Percentiles rank a stretch among this genome's conserved stretches.
Conservation (phyloP, 30 jellyfish, hydroid and myxozoan species). For the Turritopsis rubra region DNA sequence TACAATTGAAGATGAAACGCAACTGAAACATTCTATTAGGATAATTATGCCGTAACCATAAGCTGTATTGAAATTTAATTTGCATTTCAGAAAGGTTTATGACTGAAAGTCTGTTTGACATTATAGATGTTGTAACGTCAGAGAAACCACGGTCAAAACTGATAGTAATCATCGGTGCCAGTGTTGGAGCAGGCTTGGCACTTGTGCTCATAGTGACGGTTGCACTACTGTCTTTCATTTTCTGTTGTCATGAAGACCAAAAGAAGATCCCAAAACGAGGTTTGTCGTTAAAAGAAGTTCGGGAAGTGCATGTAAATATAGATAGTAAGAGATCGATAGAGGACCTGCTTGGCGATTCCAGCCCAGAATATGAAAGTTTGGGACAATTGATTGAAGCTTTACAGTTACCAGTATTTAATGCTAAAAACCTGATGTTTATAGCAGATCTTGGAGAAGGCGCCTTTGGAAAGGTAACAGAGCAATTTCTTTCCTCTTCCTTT, state of each 20-base stretch:
- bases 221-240: background rate
- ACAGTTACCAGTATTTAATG: conserved; percentile 5
- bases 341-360: conserved; percentile 5
- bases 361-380: conserved; percentile 16
- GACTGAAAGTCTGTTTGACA: background rate
- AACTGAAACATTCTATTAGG: too few species aligned
- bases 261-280: background rate
- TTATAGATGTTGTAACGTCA: background rate
- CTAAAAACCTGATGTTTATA: conserved; percentile 39
- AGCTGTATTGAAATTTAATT: too few species aligned
- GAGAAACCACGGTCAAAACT: background rate
- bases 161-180: background rate
- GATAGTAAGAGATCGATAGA: background rate
- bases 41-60: too few species aligned
- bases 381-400: background rate
- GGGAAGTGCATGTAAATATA: background rate
- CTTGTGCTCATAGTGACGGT: background rate
- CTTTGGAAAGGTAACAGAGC: conserved; percentile 56
- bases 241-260: background rate
- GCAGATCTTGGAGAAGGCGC: conserved; percentile 83
- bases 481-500: background rate
- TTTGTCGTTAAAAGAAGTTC: conserved; percentile 7
- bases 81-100: too few species aligned
- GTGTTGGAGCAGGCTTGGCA: background rate
- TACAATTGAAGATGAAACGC: too few species aligned